These are phyloP conservation scores for Drosophila watanabei DNA, from an alignment of 1,140 invertebrate species.

Conservation along the genomic window DNA sequence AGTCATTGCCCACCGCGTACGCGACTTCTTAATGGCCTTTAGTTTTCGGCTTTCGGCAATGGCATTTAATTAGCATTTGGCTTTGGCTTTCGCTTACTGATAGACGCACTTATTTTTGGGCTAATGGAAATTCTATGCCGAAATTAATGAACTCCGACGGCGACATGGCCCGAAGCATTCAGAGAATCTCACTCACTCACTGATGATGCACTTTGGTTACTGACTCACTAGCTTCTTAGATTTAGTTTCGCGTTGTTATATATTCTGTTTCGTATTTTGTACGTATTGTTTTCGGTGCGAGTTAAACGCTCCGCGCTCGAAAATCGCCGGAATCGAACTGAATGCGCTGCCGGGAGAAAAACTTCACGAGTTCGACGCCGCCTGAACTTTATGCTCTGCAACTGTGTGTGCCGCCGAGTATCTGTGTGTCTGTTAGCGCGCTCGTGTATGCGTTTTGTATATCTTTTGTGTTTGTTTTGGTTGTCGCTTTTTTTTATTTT, in stretches of 20 bases:
- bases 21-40: slow-evolving; percentile 41
- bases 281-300: slow-evolving; percentile 23
- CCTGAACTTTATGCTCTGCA: slow-evolving; percentile 75
- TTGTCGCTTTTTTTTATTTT: slow-evolving; percentile 51
- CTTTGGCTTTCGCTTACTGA: not conserved
- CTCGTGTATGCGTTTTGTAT: slow-evolving; percentile 31
- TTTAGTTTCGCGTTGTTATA: slow-evolving; percentile 34
- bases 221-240: slow-evolving; percentile 59
- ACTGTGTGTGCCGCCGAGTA: slow-evolving; percentile 30
- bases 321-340: slow-evolving; percentile 83
- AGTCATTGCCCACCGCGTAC: slow-evolving; percentile 58
- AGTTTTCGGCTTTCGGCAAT: slow-evolving; percentile 29
- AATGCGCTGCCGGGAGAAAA: slow-evolving; percentile 62
- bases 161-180: slow-evolving; percentile 35
- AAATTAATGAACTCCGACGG: slow-evolving; percentile 62
- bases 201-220: slow-evolving; percentile 24
- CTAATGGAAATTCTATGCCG: slow-evolving; percentile 58
- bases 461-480: slow-evolving; percentile 63
- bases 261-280: slow-evolving; percentile 6
- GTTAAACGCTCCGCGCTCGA: slow-evolving; percentile 73
- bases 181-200: slow-evolving; percentile 22
- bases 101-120: slow-evolving; percentile 44
- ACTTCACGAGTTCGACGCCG: slow-evolving; percentile 69
- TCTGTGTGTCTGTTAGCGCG: slow-evolving; percentile 12
- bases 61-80: slow-evolving; percentile 67